Percentiles rank a stretch among this genome's conserved stretches.
Evolutionary conservation across 2,888 invertebrate genomes (phyloP).

Genomic region (Heliconius erato): DNA sequence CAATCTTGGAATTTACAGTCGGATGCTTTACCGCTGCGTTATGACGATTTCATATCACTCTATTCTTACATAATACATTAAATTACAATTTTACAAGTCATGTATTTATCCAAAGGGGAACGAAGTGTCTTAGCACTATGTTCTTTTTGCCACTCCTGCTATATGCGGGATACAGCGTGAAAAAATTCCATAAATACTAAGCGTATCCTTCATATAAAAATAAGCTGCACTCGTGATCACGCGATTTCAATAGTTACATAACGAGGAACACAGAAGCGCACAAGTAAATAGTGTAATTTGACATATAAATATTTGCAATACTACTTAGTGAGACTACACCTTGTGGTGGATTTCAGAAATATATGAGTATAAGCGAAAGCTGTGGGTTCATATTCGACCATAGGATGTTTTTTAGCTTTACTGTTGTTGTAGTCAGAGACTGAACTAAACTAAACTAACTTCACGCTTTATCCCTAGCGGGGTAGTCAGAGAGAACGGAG

Average conservation of each 20-base stretch:
- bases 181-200: not conserved
- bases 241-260: not conserved
- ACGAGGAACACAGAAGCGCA: not conserved
- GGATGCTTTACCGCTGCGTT: not conserved
- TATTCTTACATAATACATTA: not conserved
- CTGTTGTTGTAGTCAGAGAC: too few relatives aligned
- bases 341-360: not conserved
- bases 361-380: not conserved
- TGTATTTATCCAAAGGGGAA: too few relatives aligned
- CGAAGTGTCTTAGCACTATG: not conserved
- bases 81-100: too few relatives aligned
- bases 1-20: not conserved
- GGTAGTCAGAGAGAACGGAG: too few relatives aligned
- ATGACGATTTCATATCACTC: not conserved
- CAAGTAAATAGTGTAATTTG: not conserved
- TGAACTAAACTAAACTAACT: too few relatives aligned
- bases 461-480: too few relatives aligned
- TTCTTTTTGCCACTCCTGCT: not conserved
- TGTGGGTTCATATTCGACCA: not conserved
- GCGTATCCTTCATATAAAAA: not conserved
- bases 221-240: not conserved
- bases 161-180: not conserved
- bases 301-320: constrained; percentile 8
- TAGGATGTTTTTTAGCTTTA: too few relatives aligned
- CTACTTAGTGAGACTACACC: not conserved